Percentiles rank a stretch among this genome's conserved stretches.
Evolutionary conservation across 2,888 invertebrate species (phyloP).

Genomic region (Electrophaes corylata): DNA sequence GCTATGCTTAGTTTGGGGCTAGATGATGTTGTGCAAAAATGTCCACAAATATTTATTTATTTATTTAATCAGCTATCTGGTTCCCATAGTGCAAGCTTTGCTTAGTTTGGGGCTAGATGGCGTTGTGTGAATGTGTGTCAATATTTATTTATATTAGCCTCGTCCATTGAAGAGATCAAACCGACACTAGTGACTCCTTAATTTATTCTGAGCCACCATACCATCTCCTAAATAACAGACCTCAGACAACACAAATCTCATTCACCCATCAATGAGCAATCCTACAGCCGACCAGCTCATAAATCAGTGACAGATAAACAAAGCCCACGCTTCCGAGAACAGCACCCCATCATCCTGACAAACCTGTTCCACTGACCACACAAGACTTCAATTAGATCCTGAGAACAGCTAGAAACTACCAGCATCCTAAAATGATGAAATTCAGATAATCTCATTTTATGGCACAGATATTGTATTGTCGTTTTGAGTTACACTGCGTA

Average conservation of each 20-base stretch:
- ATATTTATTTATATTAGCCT: no score
- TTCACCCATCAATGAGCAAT: conserved; percentile 14
- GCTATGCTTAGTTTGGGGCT: no score
- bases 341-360: conserved; percentile 22
- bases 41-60: no score
- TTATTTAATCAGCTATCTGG: no score
- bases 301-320: conserved; percentile 38
- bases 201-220: neutral
- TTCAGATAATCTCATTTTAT: neutral
- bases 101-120: no score
- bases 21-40: no score
- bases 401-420: conserved; percentile 26
- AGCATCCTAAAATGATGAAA: conserved; percentile 7
- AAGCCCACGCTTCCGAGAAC: conserved; percentile 36
- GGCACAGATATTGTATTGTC: no score
- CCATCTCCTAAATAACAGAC: neutral
- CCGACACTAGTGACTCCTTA: no score
- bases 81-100: no score
- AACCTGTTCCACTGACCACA: conserved; percentile 41
- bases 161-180: no score
- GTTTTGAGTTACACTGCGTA: no score
- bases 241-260: conserved; percentile 7
- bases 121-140: no score
- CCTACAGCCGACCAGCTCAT: conserved; percentile 21
- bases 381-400: conserved; percentile 32